Conservation (phyloP, 1,140 invertebrate genomes). For the Zaprionus tsacasi region DNA sequence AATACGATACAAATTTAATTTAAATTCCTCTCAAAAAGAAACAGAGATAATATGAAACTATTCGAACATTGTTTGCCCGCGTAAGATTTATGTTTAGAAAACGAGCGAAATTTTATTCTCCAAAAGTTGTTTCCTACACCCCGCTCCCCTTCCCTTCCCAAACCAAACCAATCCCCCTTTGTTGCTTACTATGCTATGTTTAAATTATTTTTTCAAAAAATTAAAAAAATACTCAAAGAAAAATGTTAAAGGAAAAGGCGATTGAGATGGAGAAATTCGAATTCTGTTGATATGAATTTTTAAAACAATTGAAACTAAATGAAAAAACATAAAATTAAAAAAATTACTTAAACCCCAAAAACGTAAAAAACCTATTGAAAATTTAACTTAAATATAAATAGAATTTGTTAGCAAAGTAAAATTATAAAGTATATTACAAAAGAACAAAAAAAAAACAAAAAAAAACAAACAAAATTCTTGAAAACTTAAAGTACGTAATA, state of each 20-base stretch:
- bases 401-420: constrained; percentile 82
- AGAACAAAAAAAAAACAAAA: constrained; percentile 22
- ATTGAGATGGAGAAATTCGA: constrained; percentile 41
- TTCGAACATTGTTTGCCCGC: constrained; percentile 56
- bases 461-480: constrained; percentile 33
- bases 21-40: constrained; percentile 7
- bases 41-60: constrained; percentile 1
- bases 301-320: constrained; percentile 70
- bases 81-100: constrained; percentile 73
- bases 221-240: constrained; percentile 55
- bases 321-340: constrained; percentile 35
- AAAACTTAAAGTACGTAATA: constrained; percentile 44
- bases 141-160: constrained; percentile 6
- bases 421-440: constrained; percentile 51
- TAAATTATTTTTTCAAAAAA: constrained; percentile 62
- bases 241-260: constrained; percentile 30
- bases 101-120: constrained; percentile 34
- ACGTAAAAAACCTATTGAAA: constrained; percentile 65
- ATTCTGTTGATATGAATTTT: constrained; percentile 83
- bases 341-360: constrained; percentile 28
- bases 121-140: constrained; percentile 34
- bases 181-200: constrained; percentile 77
- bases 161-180: constrained; percentile 37
- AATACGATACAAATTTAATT: constrained; percentile 30
- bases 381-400: constrained; percentile 80